These are phyloP conservation scores for Eubasilissa splendida DNA, from an alignment of 2,888 invertebrate genomes.

Conservation along the genomic window DNA sequence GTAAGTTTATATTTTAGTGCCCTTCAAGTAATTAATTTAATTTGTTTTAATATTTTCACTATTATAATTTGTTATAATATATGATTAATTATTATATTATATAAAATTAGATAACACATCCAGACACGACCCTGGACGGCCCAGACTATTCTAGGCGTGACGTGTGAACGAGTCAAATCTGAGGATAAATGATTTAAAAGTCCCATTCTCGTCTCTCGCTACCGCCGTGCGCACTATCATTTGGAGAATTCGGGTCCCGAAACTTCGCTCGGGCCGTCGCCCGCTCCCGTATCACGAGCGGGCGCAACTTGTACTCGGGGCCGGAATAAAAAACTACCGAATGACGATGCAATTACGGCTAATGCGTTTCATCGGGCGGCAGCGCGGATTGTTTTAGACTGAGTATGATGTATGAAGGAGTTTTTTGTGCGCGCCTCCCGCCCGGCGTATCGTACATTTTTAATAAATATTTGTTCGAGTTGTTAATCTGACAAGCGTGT, in stretches of 20 bases:
- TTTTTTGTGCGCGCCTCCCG: constrained; percentile 13
- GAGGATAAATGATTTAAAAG: constrained; percentile 23
- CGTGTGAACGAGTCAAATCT: constrained; percentile 16
- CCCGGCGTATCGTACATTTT: constrained; percentile 4
- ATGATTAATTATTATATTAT: no score
- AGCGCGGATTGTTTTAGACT: constrained; percentile 20
- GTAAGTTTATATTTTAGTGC: no score
- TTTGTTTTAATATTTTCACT: no score
- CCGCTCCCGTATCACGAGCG: constrained; percentile 6
- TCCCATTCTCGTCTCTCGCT: constrained; percentile 23
- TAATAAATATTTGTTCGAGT: constrained; percentile 29
- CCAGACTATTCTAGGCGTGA: not conserved
- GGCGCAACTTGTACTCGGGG: constrained; percentile 11
- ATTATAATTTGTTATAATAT: no score
- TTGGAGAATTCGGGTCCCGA: constrained; percentile 31
- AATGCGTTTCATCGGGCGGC: constrained; percentile 39
- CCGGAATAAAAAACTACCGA: constrained; percentile 39
- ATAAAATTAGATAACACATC: no score
- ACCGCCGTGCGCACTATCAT: constrained; percentile 42
- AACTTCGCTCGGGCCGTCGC: constrained; percentile 10
- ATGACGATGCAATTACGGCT: constrained; percentile 53
- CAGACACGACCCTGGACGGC: no score
- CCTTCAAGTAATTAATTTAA: no score
- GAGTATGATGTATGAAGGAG: constrained; percentile 23
- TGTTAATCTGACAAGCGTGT: constrained; percentile 32